Evolutionary conservation across 2,888 invertebrate species (phyloP), one percentile per base, ranked within the genome.

Genomic region (Yponomeuta malinellus): DNA sequence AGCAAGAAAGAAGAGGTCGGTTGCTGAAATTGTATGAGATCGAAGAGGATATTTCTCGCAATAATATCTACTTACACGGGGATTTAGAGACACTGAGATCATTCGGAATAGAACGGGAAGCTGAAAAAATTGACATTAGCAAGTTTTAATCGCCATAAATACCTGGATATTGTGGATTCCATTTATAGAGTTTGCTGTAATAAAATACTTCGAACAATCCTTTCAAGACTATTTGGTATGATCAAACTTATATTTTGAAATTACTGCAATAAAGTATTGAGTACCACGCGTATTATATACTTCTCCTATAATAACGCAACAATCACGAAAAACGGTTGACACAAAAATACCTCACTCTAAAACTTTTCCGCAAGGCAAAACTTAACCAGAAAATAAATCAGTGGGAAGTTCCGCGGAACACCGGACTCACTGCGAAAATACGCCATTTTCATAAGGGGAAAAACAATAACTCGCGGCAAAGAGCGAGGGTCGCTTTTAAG

Each of bases 401-500:
- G 78, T 74, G 75, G 74, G 76, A 81, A 86, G 78, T 85, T 83
- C 77, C 80, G 79, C 82, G 75, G 80, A 77, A 70, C 48, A 83
- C 79, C 81, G 83, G 83, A 81, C 82, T 67, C 76, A 81, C 78
- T 82, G 81, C 79, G 83, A 84, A 86, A 88, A 85, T 85, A 82
- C 82, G 83, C 83, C 80, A 83, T 88, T 89, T 89, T 89, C 89
- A 85, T 89, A 88, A 90, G 86, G 85, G 85, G 84, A 85, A 86
- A 89, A 89, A 90, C 89, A 90, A 90, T 90, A 89, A 89, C 85
- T 85, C 79, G 83, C 83, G 84, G 86, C 83, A 83, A 77, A 78
- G 86, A 83, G 83, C 86, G 84, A 85, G 87, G 89, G 85, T 84
- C 85, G 87, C 83, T 86, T 90, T 90, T 88, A 88, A 87, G 88